Evolutionary conservation across 2,888 invertebrate species (phyloP).

Genomic region (Thymelicus lineola): DNA sequence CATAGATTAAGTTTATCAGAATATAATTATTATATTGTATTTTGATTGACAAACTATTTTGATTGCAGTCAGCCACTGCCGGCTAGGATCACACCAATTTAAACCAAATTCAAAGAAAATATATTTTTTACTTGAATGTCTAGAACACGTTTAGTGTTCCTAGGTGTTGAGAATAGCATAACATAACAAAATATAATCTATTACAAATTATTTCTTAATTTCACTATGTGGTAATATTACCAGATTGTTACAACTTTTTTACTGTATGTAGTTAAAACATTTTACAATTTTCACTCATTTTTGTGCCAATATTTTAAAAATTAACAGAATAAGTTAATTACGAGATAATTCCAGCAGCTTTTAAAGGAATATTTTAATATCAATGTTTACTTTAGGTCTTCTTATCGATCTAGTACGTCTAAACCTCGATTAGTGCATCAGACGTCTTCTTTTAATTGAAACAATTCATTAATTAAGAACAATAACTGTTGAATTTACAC

Average conservation of each 20-base stretch:
- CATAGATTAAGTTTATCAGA: not conserved
- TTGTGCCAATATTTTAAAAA: conserved; percentile 5
- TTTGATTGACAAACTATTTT: conserved; percentile 6
- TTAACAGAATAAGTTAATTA: not conserved
- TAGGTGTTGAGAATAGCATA: not conserved
- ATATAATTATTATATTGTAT: not conserved
- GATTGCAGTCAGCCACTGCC: not conserved
- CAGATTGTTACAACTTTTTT: not conserved
- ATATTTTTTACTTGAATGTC: not conserved
- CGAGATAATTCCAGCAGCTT: not conserved
- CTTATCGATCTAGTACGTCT: no score
- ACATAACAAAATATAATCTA: not conserved
- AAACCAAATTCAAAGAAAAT: not conserved
- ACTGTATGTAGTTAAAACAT: not conserved
- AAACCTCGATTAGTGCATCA: no score
- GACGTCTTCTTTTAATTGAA: no score
- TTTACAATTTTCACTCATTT: not conserved
- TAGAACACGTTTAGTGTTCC: no score
- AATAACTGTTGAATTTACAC: no score
- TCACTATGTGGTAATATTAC: not conserved
- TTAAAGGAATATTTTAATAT: not conserved
- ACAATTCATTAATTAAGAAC: no score
- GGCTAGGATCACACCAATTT: not conserved
- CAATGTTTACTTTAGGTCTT: not conserved
- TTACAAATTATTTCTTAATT: not conserved